Evolutionary conservation across 2,888 invertebrate genomes (phyloP), one percentile per base, ranked within the genome.

Genomic region (Cephus nigrinus): DNA sequence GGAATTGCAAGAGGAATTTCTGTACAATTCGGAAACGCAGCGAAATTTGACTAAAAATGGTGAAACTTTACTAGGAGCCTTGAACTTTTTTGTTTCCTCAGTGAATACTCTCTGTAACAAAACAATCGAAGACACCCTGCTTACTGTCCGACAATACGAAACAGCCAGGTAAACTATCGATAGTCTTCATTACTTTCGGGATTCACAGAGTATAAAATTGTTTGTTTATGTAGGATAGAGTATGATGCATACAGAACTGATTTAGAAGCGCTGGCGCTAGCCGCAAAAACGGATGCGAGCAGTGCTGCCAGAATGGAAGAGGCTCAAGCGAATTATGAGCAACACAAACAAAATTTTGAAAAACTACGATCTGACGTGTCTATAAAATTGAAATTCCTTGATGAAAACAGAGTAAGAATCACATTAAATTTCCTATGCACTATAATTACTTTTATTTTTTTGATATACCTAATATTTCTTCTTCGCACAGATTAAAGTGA

Each of bases 241-340:
- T 99, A 97, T 92, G 99, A 99, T 93, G 99, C 99, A 74, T 98
- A 99, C 92, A 96, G 99, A 90, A 96, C 96, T 90, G 99, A 99
- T 93, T 93, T 98, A 88, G 98, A 98, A 91, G 94, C 95, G 77
- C 93, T 97, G 86, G 95, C 96, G 80, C 94, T 95, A 80, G 93
- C 93, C 82, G 94, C 94, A 74, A 92, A 92, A 80, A 90, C 92
- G 74, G 93, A 93, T 83, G 93, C 93, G 81, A 93, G 92, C 77
- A 93, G 93, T 80, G 92, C 93, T 71, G 94, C 95, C 40, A 93
- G 93, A 86, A 92, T 97, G 36, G 97, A 97, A 88, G 96, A 97
- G 86, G 95, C 97, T 35, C 96, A 97, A 89, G 93, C 94, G 81
- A 96, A 95, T 91, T 97, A 96, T 92, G 96, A 96, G 88, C 93